Base-by-base conservation (phyloP, 2,888 invertebrate species). In the Macaria notata region DNA sequence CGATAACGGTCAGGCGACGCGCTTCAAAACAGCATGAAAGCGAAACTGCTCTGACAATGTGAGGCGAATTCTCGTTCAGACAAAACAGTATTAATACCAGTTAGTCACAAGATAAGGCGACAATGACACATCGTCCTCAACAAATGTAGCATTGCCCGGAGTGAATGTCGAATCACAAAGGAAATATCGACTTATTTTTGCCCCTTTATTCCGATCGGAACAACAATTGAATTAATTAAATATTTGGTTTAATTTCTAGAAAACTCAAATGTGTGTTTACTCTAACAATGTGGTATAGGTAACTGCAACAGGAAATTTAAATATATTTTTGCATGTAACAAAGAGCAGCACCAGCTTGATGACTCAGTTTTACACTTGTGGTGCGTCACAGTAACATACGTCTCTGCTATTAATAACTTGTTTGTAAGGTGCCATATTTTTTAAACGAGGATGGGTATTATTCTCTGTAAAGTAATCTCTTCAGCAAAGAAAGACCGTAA, bases 121-220 rank as follows among this genome's bases (percentile, higher is more conserved):
- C 83, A 84, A 81, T 88, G 86, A 88, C 88, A 87, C 85, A 85
- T 81, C 80, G 81, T 71, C 79, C 79, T 79, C 73, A 75, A 71
- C 74, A 43, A 73, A 72, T 70, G 75, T 76, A 76, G 68, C 76
- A 75, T 75, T 81, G 81, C 80, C 83, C 81, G 79, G 55, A 66
- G 60, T 63, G 62, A 69, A 69, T 61, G 61, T 61, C 54, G 61
- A 52, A 41, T 43, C 43, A 56, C 60, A 65, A 63, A 65, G 62
- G 47, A 59, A 61, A 64, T 49, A 42, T 42, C 52, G 54, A 48
- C 54, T 53, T 49, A 44, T 39, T 56, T 60, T 44, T 54, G 58
- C 56, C 31, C 48, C 56, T 41, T 55, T 46, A 19, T 30, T 42
- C 9, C 9, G 9, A 41, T 1, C 6, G 3, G 4, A 8, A 41